Evolutionary conservation across 2,797 vertebrate species (phyloP), one percentile per base, ranked within the genome.

Genomic region (Strix occidentalis): DNA sequence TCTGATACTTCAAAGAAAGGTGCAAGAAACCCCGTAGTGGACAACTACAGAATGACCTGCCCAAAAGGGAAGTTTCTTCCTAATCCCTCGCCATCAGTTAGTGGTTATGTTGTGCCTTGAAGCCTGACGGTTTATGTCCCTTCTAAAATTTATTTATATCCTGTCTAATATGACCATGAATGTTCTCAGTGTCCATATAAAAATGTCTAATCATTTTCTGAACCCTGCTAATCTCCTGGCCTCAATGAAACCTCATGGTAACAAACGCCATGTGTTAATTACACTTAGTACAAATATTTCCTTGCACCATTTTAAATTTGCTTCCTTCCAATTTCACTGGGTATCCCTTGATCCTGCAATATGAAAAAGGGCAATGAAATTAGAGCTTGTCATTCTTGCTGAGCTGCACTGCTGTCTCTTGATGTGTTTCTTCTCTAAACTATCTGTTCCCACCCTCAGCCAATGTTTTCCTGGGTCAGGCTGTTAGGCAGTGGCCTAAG

Each of bases 171-270:
- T 93, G 95, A 78, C 85, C 89, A 84, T 64, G 87, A 83, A 92
- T 93, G 94, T 94, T 96, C 96, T 92, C 84, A 77, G 95, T 90
- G 56, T 80, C 94, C 72, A 86, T 78, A 94, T 94, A 96, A 96
- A 96, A 96, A 95, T 74, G 93, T 94, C 96, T 97, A 91, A 96
- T 97, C 89, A 93, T 83, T 95, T 95, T 95, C 87, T 79, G 91
- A 97, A 94, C 90, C 76, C 93, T 84, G 96, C 90, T 96, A 97
- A 97, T 97, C 96, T 97, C 94, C 87, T 16, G 37, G 78, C 72
- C 76, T 93, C 94, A 70, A 45, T 63, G 89, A 97, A 96, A 90
- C 72, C 66, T 94, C 58, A 5, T 39, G 69, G 91, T 97, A 97
- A 95, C 91, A 86, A 95, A 95, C 90, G 71, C 89, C 76, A 53